These are phyloP conservation scores for Platichthys flesus DNA, from an alignment of 2,113 vertebrate species.

Conservation along the genomic window DNA sequence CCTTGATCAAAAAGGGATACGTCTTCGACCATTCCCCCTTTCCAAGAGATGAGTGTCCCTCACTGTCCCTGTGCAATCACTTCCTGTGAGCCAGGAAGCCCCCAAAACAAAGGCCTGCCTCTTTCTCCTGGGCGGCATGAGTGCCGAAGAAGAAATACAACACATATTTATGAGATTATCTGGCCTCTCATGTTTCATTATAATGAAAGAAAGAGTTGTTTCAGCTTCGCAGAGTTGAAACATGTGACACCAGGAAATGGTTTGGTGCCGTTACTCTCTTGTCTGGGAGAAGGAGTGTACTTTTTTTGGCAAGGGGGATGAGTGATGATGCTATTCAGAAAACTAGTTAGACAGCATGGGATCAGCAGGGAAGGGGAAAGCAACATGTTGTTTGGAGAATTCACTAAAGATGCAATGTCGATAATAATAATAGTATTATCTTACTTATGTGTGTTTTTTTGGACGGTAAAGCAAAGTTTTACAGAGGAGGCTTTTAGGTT, in stretches of 20 bases:
- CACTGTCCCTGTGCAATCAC: slow-evolving; percentile 79
- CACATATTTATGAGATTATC: slow-evolving; percentile 82
- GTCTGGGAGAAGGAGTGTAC: slow-evolving; percentile 40
- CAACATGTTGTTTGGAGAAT: slow-evolving; percentile 13
- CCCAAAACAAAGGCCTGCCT: slow-evolving; percentile 78
- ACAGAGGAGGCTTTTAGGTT: slow-evolving; percentile 26
- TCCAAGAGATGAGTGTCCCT: slow-evolving; percentile 82
- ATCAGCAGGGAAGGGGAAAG: slow-evolving; percentile 11
- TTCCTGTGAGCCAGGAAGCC: slow-evolving; percentile 79
- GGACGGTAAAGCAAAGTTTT: neutral
- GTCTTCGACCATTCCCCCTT: slow-evolving; percentile 74
- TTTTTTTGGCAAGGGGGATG: slow-evolving; percentile 28
- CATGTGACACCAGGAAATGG: slow-evolving; percentile 73
- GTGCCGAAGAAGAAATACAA: slow-evolving; percentile 75
- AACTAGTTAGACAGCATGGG: slow-evolving; percentile 3
- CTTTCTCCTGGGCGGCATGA: slow-evolving; percentile 38
- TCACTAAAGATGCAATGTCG: neutral
- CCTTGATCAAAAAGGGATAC: slow-evolving; percentile 83
- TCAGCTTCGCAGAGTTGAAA: slow-evolving; percentile 61
- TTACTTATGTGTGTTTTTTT: neutral
- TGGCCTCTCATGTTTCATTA: slow-evolving; percentile 76
- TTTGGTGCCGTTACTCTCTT: slow-evolving; percentile 71
- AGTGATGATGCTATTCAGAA: slow-evolving; percentile 37
- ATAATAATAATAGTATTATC: slow-evolving; percentile 4
- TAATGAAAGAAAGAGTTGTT: slow-evolving; percentile 75